A percentile compares a stretch with the other conserved stretches of the same genome.
Conservation (phyloP, 2,113 vertebrate genomes). For the Apeltes quadracus region DNA sequence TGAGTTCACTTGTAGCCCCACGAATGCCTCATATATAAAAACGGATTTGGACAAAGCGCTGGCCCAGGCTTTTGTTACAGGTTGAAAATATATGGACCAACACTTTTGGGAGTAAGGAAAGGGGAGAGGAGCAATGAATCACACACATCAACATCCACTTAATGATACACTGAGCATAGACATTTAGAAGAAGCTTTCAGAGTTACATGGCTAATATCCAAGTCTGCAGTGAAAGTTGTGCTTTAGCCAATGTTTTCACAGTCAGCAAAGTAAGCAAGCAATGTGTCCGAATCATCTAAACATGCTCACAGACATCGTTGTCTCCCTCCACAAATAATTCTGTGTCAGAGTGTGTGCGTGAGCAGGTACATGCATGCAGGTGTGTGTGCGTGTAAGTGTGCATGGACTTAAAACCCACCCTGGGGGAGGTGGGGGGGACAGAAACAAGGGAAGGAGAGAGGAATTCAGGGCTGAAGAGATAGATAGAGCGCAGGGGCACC, state of each 20-base stretch:
- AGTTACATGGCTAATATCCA: conserved; percentile 10
- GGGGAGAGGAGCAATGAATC: neutral
- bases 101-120: neutral
- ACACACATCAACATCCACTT: neutral
- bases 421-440: conserved; percentile 40
- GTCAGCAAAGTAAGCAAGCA: conserved; percentile 4
- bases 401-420: conserved; percentile 35
- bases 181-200: conserved; percentile 5
- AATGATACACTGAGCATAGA: conserved; percentile 20
- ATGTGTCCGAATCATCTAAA: neutral
- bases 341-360: conserved; percentile 23
- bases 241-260: neutral
- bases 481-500: conserved; percentile 62
- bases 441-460: conserved; percentile 55
- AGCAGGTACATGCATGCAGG: too few species aligned
- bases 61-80: conserved; percentile 4
- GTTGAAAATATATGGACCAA: neutral
- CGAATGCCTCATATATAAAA: neutral
- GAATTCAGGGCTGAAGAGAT: conserved; percentile 72
- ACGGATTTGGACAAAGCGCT: conserved; percentile 11
- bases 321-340: neutral
- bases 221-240: neutral
- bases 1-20: neutral
- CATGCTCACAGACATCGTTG: neutral
- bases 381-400: too few species aligned